Conservation (phyloP, 2,888 invertebrate species). For the Stratiomys singularior region DNA sequence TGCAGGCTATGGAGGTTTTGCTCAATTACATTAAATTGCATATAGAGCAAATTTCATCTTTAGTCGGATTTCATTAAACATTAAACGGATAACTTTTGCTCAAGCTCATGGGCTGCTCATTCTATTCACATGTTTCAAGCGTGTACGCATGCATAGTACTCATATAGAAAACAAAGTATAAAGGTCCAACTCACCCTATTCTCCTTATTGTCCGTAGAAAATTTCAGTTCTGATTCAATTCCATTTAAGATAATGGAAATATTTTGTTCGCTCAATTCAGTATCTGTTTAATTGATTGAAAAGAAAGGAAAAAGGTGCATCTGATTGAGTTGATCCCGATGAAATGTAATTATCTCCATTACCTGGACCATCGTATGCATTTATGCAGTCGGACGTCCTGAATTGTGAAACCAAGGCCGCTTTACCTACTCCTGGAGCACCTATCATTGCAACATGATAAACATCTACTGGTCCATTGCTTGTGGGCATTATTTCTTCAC, state of each 20-base stretch:
- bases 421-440: slow-evolving; percentile 85
- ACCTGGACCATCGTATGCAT: slow-evolving; percentile 92
- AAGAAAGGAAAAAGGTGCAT: neutral
- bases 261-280: slow-evolving; percentile 77
- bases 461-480: slow-evolving; percentile 66
- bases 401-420: slow-evolving; percentile 88
- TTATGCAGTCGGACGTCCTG: slow-evolving; percentile 93
- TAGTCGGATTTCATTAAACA: no score
- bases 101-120: no score
- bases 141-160: no score
- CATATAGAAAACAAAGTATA: no score
- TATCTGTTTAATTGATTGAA: slow-evolving; percentile 21
- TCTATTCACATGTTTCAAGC: no score
- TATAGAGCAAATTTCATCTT: no score
- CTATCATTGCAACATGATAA: slow-evolving; percentile 80
- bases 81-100: no score
- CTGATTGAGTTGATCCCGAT: neutral
- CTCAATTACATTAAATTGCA: no score
- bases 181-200: slow-evolving; percentile 59
- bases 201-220: slow-evolving; percentile 70
- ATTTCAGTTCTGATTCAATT: slow-evolving; percentile 91
- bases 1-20: no score
- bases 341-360: slow-evolving; percentile 51
- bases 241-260: slow-evolving; percentile 94
- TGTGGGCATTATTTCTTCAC: slow-evolving; percentile 56